Conservation (phyloP, 2,113 vertebrate genomes). For the Mesembrinibis cayennensis region DNA sequence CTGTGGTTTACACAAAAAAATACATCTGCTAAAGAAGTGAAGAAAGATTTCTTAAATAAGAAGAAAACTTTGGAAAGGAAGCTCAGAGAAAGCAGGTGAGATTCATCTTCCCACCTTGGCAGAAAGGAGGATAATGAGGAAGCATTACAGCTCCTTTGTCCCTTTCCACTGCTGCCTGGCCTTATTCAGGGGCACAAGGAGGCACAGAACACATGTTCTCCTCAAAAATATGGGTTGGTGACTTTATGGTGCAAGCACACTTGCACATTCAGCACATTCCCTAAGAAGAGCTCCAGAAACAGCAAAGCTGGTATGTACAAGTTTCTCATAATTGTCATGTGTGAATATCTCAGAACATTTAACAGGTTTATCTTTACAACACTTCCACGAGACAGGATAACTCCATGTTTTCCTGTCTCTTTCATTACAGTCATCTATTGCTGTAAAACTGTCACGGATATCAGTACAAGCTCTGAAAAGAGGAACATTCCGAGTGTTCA, state of each 20-base stretch:
- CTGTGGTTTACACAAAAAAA: background rate
- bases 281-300: background rate
- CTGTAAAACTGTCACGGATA: background rate
- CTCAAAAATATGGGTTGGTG: background rate
- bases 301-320: background rate
- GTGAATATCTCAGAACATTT: background rate
- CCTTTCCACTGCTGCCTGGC: background rate
- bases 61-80: background rate
- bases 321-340: background rate
- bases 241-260: background rate
- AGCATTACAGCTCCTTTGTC: background rate
- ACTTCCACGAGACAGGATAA: background rate
- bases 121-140: background rate
- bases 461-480: background rate
- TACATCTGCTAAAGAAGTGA: background rate
- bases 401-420: background rate
- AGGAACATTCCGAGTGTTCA: background rate
- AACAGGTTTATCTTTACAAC: background rate
- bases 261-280: background rate
- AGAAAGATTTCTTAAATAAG: background rate
- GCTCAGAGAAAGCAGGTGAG: background rate
- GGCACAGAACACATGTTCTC: background rate
- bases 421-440: background rate
- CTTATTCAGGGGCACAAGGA: background rate
- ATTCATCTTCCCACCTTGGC: background rate